Base-by-base conservation (phyloP, 92 coral and sea anemone species). In the Zoanthus solanderi region DNA sequence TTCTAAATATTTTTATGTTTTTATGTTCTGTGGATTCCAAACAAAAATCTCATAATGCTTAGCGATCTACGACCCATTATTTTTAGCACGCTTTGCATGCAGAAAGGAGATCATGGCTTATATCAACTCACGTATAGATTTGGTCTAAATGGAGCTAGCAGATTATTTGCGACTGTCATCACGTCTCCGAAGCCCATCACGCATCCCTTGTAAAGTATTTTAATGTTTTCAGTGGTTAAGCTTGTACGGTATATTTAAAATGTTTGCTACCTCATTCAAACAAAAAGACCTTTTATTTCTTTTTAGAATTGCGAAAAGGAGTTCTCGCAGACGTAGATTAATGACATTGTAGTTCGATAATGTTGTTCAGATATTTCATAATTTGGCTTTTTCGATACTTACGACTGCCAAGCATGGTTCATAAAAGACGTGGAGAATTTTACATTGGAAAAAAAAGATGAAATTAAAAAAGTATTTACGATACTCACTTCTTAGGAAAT, bases 101-200 rank as follows among this genome's bases (percentile, higher is more conserved):
- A 76, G 54, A 8, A 56, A 76, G 54, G 5, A 45, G 28, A 63
- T 37, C 42, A 37, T 13, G 71, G 34, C 28, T 75, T 17, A 76
- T 17, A 29, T 52, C 81, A 76, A 53, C 65, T 53, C 7, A 18
- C 42, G 58, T 48, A 76, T 34, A 15, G 32, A 50, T 76, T 76
- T 11, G 60, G 44, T 29, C 42, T 76, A 69, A 69, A 69, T 69
- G 74, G 42, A 13, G 31, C 75, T 69, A 7, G 46, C 45, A 69
- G 46, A 23, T 12, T 9, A 23, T 23, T 53, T 77, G 12, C 13
- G 82, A 54, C 67, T 77, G 82, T 77, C 82, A 77, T 77, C 82
- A 77, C 37, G 0, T 31, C 67, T 31, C 48, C 50, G 48, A 29
- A 76, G 34, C 32, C 32, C 30, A 76, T 47, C 30, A 76, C 23